Evolutionary conservation across 1,140 invertebrate species (phyloP).

Genomic region (Campodea augens): DNA sequence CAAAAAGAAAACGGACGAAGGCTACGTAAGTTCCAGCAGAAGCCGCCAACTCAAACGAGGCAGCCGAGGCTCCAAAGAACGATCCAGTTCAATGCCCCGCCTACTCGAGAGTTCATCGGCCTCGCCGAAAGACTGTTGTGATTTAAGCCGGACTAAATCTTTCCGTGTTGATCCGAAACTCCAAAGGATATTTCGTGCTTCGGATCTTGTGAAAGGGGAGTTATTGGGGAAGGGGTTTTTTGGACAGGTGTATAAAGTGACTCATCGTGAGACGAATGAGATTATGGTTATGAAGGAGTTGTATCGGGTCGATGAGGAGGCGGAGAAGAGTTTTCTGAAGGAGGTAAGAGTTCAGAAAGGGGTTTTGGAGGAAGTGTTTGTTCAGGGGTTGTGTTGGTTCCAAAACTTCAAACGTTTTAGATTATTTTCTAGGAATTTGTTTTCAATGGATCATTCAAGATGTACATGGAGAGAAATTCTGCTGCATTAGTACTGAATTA

Average conservation of each 20-base stretch:
- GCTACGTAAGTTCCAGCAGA: constrained; percentile 28
- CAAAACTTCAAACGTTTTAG: too few relatives aligned
- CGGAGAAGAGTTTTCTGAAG: constrained; percentile 82
- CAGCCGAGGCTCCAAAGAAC: constrained; percentile 44
- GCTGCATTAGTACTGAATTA: too few relatives aligned
- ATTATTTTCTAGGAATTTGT: too few relatives aligned
- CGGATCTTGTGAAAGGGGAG: constrained; percentile 73
- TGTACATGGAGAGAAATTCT: too few relatives aligned
- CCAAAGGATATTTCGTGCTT: constrained; percentile 70
- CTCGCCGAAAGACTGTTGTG: constrained; percentile 29
- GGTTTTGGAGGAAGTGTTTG: too few relatives aligned
- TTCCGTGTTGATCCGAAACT: constrained; percentile 62
- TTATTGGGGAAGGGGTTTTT: constrained; percentile 83
- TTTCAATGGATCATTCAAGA: too few relatives aligned
- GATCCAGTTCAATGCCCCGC: constrained; percentile 66
- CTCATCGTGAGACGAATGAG: constrained; percentile 70
- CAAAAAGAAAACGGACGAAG: constrained; percentile 38
- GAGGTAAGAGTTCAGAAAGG: too few relatives aligned
- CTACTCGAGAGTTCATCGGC: constrained; percentile 41
- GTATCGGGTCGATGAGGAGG: constrained; percentile 80
- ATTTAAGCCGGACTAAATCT: constrained; percentile 65
- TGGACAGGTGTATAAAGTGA: constrained; percentile 77
- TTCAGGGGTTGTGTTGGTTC: too few relatives aligned
- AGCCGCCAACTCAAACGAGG: constrained; percentile 31
- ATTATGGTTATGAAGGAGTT: constrained; percentile 90